Evolutionary conservation across 2,888 invertebrate genomes (phyloP).

Genomic region (Trichopoda pennipes): DNA sequence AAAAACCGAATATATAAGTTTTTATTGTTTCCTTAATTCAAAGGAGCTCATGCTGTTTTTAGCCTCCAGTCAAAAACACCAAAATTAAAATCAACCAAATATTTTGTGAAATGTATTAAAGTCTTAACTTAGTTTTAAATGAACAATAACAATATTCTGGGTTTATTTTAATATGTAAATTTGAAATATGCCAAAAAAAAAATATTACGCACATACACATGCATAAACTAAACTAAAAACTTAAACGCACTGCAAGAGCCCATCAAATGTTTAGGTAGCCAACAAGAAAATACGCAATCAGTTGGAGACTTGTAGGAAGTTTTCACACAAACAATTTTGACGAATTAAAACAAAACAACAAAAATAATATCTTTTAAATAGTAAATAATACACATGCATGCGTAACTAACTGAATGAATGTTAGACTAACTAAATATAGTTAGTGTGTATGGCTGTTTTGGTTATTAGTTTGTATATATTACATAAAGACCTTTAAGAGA

Average conservation of each 20-base stretch:
- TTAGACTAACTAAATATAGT: conserved; percentile 39
- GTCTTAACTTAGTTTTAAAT: conserved; percentile 38
- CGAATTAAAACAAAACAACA: conserved; percentile 34
- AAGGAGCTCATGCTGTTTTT: conserved; percentile 54
- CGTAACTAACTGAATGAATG: conserved; percentile 25
- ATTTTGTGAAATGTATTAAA: conserved; percentile 54
- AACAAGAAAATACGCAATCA: conserved; percentile 36
- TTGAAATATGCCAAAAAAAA: not conserved
- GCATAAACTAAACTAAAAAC: not conserved
- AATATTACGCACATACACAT: not conserved
- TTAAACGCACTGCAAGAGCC: conserved; percentile 47
- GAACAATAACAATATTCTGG: conserved; percentile 37
- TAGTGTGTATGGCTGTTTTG: conserved; percentile 11
- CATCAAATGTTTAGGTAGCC: conserved; percentile 54
- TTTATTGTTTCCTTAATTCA: not conserved
- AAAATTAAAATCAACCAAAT: not conserved
- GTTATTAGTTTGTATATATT: conserved; percentile 28
- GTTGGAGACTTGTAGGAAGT: conserved; percentile 39
- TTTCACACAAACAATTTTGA: conserved; percentile 30
- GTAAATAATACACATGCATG: conserved; percentile 15
- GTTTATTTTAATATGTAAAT: conserved; percentile 52
- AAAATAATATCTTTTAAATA: conserved; percentile 7
- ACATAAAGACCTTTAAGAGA: conserved; percentile 53
- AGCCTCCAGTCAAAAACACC: conserved; percentile 11
- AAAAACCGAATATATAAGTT: conserved; percentile 8